Percentiles rank a stretch among this genome's conserved stretches.
Evolutionary conservation across 1,140 invertebrate species (phyloP).

Genomic region (Drosophila orena): DNA sequence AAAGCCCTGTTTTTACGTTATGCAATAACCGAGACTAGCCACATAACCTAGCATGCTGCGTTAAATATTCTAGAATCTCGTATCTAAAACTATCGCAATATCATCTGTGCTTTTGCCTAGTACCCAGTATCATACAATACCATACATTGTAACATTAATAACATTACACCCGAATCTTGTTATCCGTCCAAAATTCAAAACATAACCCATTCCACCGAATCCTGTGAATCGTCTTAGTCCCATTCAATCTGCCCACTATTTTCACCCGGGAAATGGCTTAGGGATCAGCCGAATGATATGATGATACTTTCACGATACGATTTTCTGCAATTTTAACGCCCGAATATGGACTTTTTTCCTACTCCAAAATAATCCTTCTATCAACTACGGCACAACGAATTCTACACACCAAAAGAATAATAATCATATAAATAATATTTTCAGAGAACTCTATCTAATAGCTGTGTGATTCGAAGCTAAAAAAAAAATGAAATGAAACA

Average conservation of each 20-base stretch:
- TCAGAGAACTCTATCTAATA: slow-evolving; percentile 12
- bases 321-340: slow-evolving; percentile 84
- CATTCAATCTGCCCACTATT: not conserved
- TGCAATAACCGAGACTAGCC: slow-evolving; percentile 68
- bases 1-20: slow-evolving; percentile 85
- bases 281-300: slow-evolving; percentile 30
- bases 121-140: slow-evolving; percentile 4
- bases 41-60: slow-evolving; percentile 76
- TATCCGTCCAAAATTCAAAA: slow-evolving; percentile 1
- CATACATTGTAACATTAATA: slow-evolving; percentile 3
- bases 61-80: slow-evolving; percentile 83
- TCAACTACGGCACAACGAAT: slow-evolving; percentile 44
- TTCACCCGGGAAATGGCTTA: not conserved
- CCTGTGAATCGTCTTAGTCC: slow-evolving; percentile 31
- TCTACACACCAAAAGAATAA: slow-evolving; percentile 25
- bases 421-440: slow-evolving; percentile 22
- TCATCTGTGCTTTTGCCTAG: slow-evolving; percentile 43
- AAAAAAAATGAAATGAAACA: not conserved
- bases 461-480: slow-evolving; percentile 22
- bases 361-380: slow-evolving; percentile 26
- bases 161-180: slow-evolving; percentile 12
- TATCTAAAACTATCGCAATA: slow-evolving; percentile 69
- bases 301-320: slow-evolving; percentile 77
- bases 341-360: slow-evolving; percentile 29
- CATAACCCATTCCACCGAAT: not conserved